phyloP scores from a whole-genome alignment of 1,140 invertebrate genomes.

The Pseudomyrmex flavicornis region DNA sequence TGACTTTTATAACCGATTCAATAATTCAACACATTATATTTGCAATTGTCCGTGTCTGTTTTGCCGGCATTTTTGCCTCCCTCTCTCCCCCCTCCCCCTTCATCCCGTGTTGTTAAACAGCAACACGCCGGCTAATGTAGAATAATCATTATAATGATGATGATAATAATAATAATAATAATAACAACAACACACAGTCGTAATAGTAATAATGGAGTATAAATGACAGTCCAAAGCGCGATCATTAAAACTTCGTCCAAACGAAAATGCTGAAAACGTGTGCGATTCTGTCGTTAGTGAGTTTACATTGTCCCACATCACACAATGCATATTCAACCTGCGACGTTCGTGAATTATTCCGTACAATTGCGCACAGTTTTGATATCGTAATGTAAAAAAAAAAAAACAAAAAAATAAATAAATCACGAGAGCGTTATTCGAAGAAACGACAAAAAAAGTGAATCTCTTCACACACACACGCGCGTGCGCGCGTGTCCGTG shows the following conservation, averaged over 20 bases:
- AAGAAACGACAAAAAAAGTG: neutral
- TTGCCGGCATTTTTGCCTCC: conserved; percentile 39
- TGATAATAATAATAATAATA: conserved; percentile 19
- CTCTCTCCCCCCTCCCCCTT: too few species aligned
- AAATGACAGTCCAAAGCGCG: conserved; percentile 27
- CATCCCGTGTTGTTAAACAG: conserved; percentile 9
- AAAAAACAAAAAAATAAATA: too few species aligned
- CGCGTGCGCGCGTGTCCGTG: too few species aligned
- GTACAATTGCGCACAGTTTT: conserved; percentile 26
- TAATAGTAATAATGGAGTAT: conserved; percentile 32
- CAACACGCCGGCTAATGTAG: conserved; percentile 46
- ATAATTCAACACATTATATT: conserved; percentile 56
- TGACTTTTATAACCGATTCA: conserved; percentile 61
- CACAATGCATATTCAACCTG: conserved; percentile 37
- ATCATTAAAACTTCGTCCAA: conserved; percentile 25
- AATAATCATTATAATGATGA: conserved; percentile 50
- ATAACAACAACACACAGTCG: neutral
- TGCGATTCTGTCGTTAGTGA: conserved; percentile 33
- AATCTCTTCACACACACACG: too few species aligned
- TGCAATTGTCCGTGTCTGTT: conserved; percentile 48
- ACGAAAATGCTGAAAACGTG: conserved; percentile 24
- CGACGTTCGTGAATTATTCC: conserved; percentile 41
- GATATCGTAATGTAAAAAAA: neutral
- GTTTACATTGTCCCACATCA: conserved; percentile 30
- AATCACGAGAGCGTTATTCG: too few species aligned